Evolutionary conservation across 2,113 vertebrate genomes (phyloP).

Genomic region (Sebastes fasciatus): DNA sequence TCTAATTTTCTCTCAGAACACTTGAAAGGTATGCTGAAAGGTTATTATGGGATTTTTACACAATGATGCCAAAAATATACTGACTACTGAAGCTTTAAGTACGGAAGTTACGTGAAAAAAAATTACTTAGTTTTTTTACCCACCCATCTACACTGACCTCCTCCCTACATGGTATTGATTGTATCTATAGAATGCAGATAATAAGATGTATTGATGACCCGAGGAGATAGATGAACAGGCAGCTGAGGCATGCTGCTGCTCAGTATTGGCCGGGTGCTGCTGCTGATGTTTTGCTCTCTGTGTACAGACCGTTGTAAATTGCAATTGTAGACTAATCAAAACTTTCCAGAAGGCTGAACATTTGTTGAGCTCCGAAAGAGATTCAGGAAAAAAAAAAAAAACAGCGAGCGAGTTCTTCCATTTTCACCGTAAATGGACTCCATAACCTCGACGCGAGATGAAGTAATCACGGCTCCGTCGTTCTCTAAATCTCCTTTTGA

Average conservation of each 20-base stretch:
- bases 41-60: too few relatives aligned
- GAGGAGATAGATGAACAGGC: too few relatives aligned
- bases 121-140: too few relatives aligned
- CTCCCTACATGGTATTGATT: background rate
- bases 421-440: constrained; percentile 13
- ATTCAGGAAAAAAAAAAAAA: background rate
- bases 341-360: constrained; percentile 7
- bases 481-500: constrained; percentile 22
- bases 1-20: too few relatives aligned
- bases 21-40: too few relatives aligned
- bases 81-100: too few relatives aligned
- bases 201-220: background rate
- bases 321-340: constrained; percentile 26
- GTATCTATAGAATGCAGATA: background rate
- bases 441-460: background rate
- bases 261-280: background rate
- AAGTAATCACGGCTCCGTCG: constrained; percentile 2
- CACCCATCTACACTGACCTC: too few relatives aligned
- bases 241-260: too few relatives aligned
- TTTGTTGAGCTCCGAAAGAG: background rate
- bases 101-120: too few relatives aligned
- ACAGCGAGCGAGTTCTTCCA: background rate
- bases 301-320: background rate
- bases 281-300: background rate
- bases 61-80: too few relatives aligned